A percentile compares a stretch with the other conserved stretches of the same genome.
These are phyloP conservation scores for Gortyna flavago DNA, from an alignment of 2,888 invertebrate species.

Conservation along the genomic window DNA sequence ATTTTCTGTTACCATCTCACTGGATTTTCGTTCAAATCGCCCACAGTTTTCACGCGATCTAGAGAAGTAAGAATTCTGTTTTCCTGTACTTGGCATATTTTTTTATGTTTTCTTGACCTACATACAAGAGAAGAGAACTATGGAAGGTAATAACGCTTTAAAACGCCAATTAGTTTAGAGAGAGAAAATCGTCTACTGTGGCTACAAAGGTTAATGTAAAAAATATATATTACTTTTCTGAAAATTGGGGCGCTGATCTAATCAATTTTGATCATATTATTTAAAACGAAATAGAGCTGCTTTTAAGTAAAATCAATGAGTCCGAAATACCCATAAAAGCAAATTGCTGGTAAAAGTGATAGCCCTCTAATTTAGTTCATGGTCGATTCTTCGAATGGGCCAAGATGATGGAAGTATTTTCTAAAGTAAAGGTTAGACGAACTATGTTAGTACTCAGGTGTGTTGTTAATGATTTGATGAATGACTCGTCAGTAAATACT, in stretches of 20 bases:
- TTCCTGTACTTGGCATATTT: background rate
- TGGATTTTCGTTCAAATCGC: background rate
- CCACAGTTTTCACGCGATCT: background rate
- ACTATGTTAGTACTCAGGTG: background rate
- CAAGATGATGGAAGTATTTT: background rate
- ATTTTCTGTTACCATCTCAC: constrained; percentile 13
- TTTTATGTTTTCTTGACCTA: background rate
- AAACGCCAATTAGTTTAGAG: background rate
- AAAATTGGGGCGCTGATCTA: background rate
- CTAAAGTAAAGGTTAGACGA: background rate
- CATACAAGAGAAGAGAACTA: background rate
- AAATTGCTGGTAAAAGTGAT: background rate
- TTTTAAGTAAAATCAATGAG: background rate
- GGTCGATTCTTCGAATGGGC: background rate
- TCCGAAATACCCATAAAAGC: background rate
- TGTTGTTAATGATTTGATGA: background rate
- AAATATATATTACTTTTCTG: background rate
- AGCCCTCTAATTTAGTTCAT: background rate
- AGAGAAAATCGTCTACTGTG: background rate
- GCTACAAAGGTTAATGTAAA: background rate
- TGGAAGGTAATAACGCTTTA: background rate
- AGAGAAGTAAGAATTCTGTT: background rate
- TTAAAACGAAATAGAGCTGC: background rate
- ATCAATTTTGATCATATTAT: background rate
- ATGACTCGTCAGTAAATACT: background rate